Evolutionary conservation across 2,888 invertebrate genomes (phyloP).

Genomic region (Anagyrus pseudococci): DNA sequence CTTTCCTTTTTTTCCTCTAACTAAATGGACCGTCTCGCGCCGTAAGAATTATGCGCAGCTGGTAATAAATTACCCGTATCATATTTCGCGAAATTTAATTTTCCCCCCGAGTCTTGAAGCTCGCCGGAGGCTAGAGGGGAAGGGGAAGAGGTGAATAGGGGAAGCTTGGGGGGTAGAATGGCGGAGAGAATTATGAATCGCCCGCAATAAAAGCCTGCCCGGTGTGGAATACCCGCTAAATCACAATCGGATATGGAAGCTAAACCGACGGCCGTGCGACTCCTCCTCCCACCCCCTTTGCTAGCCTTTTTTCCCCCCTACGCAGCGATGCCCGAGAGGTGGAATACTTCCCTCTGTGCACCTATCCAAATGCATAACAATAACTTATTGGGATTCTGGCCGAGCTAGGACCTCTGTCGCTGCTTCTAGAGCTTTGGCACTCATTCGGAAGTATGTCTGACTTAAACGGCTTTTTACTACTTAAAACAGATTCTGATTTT

Average conservation of each 20-base stretch:
- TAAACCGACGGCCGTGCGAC: too few relatives aligned
- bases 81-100: conserved; percentile 39
- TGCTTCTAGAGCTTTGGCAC: background rate
- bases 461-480: background rate
- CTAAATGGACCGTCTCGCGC: conserved; percentile 28
- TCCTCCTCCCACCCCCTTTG: too few relatives aligned
- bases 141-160: background rate
- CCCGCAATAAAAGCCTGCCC: conserved; percentile 32
- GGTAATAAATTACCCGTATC: conserved; percentile 34
- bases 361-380: conserved; percentile 19
- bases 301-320: too few relatives aligned
- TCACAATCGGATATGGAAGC: conserved; percentile 32
- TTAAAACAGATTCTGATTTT: background rate
- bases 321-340: too few relatives aligned
- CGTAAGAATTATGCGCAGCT: conserved; percentile 28
- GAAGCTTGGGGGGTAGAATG: too few relatives aligned
- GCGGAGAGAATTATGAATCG: conserved; percentile 39
- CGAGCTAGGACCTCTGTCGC: background rate
- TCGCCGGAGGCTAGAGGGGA: background rate
- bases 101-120: conserved; percentile 34
- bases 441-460: background rate
- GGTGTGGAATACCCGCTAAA: conserved; percentile 30
- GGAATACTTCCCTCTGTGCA: background rate
- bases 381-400: conserved; percentile 23
- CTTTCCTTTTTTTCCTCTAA: background rate